Conservation (phyloP, 2,113 vertebrate species). For the Mustelus asterias region DNA sequence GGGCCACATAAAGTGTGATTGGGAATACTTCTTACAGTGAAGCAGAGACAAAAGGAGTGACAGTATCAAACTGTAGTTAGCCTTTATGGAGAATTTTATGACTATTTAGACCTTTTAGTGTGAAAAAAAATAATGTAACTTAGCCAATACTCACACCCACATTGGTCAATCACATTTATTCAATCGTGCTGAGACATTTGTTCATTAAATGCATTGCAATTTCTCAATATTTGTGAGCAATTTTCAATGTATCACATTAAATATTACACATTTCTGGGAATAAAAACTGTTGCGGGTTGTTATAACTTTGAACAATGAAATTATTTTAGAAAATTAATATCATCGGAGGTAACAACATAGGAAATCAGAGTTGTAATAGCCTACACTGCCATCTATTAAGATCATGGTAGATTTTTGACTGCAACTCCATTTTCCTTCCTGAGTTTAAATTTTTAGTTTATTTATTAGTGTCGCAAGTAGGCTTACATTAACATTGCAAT, state of each 20-base stretch:
- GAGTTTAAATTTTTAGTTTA: too few species aligned
- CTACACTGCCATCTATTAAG: too few species aligned
- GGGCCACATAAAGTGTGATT: background rate
- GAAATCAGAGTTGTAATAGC: too few species aligned
- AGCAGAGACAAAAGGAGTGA: background rate
- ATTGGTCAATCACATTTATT: background rate
- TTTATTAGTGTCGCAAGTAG: too few species aligned
- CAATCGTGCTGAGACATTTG: background rate
- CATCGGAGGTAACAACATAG: background rate
- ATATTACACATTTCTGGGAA: background rate
- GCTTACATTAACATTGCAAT: too few species aligned
- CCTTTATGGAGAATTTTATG: background rate
- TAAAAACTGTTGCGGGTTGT: background rate
- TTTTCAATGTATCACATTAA: background rate
- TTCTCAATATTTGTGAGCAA: background rate
- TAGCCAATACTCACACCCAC: background rate
- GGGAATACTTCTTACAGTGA: background rate
- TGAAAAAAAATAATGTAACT: background rate
- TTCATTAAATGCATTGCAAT: background rate
- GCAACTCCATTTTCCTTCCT: too few species aligned
- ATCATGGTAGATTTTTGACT: too few species aligned
- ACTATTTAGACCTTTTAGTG: background rate
- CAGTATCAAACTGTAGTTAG: background rate
- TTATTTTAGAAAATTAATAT: background rate
- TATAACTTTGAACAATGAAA: background rate